Evolutionary conservation across 1,140 invertebrate genomes (phyloP), one percentile per base, ranked within the genome.

Genomic region (Drosophila prosaltans): DNA sequence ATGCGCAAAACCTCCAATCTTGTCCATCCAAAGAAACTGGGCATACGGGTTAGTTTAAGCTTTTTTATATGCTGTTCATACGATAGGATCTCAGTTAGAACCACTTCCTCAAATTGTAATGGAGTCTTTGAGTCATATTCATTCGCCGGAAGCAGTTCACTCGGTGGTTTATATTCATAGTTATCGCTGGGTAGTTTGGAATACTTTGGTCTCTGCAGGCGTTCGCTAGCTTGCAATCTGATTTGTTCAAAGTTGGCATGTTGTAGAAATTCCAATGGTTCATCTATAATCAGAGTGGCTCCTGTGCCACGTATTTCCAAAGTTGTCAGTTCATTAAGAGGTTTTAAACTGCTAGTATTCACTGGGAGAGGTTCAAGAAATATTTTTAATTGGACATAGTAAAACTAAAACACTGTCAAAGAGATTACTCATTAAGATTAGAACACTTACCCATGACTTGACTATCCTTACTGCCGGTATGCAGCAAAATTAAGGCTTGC

Each of bases 61-160:
- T 93, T 93, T 76, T 93, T 93, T 72, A 94, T 94, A 68, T 95
- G 95, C 40, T 94, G 92, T 39, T 94, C 93, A 74, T 96, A 96
- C 1, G 95, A 94, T n/a, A 95, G 66, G 70, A 95, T 94, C 80
- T 94, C 85, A 24, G 51, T 26, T 32, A 36, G 55, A 9, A 40
- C 51, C 58, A 65, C 73, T 3, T 69, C 9, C 30, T 85, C 72
- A 61, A 89, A 85, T 45, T 76, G 62, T 28, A 83, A 36, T 7
- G 45, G 48, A n/a, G 73, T 65, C 30, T 60, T 82, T 32, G 57
- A 64, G n/a, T 74, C 70, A 16, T 62, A 70, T 11, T 82, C 73
- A 5, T 63, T 73, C 6, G 39, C 57, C 9, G 61, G 65, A 9
- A 67, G 55, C 7, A 84, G 39, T 40, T 92, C 80, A 43, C 71